Evolutionary conservation across 35 echinoderm and acorn worm species (phyloP).

Genomic region (Diadema setosum): DNA sequence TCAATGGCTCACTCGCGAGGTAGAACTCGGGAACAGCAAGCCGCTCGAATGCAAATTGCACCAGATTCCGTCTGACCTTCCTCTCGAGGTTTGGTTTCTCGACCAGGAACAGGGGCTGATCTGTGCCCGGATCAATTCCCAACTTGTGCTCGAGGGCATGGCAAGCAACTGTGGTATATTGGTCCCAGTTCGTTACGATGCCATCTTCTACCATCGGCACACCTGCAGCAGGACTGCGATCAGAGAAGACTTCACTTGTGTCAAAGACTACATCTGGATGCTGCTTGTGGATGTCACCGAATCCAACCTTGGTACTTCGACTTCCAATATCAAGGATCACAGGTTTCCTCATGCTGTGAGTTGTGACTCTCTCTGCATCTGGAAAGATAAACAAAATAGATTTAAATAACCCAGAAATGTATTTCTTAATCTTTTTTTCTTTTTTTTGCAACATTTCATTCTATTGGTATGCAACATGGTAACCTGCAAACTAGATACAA

Average conservation of each 20-base stretch:
- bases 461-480: background rate
- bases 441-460: background rate
- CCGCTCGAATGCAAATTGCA: slow-evolving; percentile 7
- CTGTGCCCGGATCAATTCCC: background rate
- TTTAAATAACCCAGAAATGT: background rate
- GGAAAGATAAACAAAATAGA: background rate
- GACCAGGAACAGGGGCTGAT: background rate
- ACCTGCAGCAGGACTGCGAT: no score
- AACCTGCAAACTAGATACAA: no score
- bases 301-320: background rate
- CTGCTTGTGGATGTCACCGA: background rate
- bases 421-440: background rate
- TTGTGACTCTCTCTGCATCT: background rate
- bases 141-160: background rate
- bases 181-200: background rate
- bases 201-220: background rate
- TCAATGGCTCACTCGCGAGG: background rate
- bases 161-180: background rate
- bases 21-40: slow-evolving; percentile 10
- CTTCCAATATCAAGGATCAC: slow-evolving; percentile 15
- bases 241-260: background rate
- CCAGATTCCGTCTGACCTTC: background rate
- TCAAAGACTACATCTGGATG: background rate
- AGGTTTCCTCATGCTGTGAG: background rate
- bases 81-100: background rate